phyloP scores from a whole-genome alignment of 92 coral and sea anemone genomes.

The Phenganax stokvisi region DNA sequence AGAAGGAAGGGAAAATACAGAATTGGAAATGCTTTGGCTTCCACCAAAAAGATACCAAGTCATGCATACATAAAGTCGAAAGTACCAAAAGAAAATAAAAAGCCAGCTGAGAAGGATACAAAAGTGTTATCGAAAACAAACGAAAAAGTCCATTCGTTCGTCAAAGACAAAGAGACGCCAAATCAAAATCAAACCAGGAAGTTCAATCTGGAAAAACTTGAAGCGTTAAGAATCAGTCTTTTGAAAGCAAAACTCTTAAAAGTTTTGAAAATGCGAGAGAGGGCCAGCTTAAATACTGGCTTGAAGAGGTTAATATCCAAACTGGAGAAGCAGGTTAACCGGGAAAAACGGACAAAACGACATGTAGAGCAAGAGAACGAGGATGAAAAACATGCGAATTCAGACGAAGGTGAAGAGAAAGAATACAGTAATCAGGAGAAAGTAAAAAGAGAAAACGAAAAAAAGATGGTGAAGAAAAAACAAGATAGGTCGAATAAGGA shows the following conservation, averaged over 20 bases:
- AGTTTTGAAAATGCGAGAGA: slow-evolving; percentile 16
- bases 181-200: background rate
- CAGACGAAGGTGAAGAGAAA: background rate
- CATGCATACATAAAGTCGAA: background rate
- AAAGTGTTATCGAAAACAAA: background rate
- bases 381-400: background rate
- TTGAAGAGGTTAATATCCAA: slow-evolving; percentile 11
- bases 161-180: background rate
- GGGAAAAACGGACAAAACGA: background rate
- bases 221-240: slow-evolving; percentile 4
- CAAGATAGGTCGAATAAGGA: background rate
- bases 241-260: slow-evolving; percentile 10
- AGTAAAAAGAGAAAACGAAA: background rate
- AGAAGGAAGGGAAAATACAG: background rate
- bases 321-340: background rate
- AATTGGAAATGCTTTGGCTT: background rate
- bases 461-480: background rate
- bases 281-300: background rate
- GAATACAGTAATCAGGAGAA: background rate
- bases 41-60: background rate
- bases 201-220: background rate
- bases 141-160: background rate
- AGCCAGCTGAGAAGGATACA: background rate
- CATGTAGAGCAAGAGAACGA: background rate
- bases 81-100: slow-evolving; percentile 5